These are phyloP conservation scores for Nansenia antarctica DNA, from an alignment of 2,113 vertebrate genomes.

Conservation along the genomic window DNA sequence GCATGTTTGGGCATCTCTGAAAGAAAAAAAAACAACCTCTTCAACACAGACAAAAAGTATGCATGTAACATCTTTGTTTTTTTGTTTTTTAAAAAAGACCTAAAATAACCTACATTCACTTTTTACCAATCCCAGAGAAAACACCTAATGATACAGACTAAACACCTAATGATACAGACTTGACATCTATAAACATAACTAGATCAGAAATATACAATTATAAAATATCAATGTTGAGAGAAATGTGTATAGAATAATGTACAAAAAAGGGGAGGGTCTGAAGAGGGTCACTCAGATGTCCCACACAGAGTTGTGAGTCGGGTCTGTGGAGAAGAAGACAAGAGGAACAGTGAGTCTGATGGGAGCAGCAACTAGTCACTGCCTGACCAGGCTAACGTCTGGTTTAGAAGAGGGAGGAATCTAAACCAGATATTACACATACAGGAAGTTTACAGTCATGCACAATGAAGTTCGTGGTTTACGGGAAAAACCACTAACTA, in stretches of 20 bases:
- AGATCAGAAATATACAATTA: neutral
- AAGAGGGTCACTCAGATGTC: conserved; percentile 27
- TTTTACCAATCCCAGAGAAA: too few species aligned
- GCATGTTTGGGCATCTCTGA: too few species aligned
- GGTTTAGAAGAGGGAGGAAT: too few species aligned
- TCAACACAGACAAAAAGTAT: too few species aligned
- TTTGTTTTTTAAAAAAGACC: too few species aligned
- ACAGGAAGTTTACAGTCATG: neutral
- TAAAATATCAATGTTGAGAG: neutral
- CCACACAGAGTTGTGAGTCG: conserved; percentile 69
- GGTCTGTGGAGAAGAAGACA: conserved; percentile 46
- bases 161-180: too few species aligned
- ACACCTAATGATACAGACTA: too few species aligned
- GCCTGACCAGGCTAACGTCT: too few species aligned
- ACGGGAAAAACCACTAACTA: neutral
- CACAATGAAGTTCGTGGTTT: neutral
- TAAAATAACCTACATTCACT: too few species aligned
- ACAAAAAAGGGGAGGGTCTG: neutral
- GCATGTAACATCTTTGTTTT: too few species aligned
- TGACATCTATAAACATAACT: neutral
- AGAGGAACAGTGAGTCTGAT: neutral
- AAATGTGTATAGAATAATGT: neutral
- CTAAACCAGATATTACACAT: neutral
- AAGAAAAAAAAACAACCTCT: too few species aligned
- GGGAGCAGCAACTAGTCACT: neutral